A percentile compares a stretch with the other conserved stretches of the same genome.
phyloP scores from a whole-genome alignment of 2,888 invertebrate species.

The Gnatocerus cornutus region DNA sequence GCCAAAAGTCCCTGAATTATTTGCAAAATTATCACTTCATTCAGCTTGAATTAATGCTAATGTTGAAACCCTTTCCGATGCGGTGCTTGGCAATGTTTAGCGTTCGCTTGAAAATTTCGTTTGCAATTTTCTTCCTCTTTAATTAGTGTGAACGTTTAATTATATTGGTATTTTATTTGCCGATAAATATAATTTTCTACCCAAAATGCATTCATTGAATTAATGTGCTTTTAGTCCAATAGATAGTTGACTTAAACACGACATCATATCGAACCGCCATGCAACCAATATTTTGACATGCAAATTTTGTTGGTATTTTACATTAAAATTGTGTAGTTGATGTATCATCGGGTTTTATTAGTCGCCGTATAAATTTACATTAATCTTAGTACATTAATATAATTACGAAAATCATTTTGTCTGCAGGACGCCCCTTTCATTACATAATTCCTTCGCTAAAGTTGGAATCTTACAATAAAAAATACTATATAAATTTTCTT shows the following conservation, averaged over 20 bases:
- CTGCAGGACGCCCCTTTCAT: background rate
- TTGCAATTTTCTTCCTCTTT: conserved; percentile 1
- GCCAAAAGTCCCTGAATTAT: conserved; percentile 42
- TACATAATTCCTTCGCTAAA: too few species aligned
- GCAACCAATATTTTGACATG: conserved; percentile 42
- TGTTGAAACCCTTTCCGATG: conserved; percentile 15
- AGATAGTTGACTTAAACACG: conserved; percentile 46
- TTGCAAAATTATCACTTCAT: conserved; percentile 37
- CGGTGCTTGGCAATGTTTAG: conserved; percentile 20
- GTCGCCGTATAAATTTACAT: conserved; percentile 37
- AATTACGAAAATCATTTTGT: conserved; percentile 38
- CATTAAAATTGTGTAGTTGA: conserved; percentile 45
- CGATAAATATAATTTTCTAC: background rate
- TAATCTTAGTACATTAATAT: conserved; percentile 30
- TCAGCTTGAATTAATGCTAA: conserved; percentile 30
- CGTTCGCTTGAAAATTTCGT: conserved; percentile 12
- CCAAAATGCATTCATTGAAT: conserved; percentile 40
- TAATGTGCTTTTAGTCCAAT: conserved; percentile 49
- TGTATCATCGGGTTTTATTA: conserved; percentile 43
- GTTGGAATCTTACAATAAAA: conserved; percentile 16
- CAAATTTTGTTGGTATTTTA: conserved; percentile 45
- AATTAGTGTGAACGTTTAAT: background rate
- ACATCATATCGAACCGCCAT: conserved; percentile 32
- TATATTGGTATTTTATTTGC: background rate
- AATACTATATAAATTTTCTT: conserved; percentile 25